Evolutionary conservation across 1,140 invertebrate genomes (phyloP).

Genomic region (Lepidurus arcticus): DNA sequence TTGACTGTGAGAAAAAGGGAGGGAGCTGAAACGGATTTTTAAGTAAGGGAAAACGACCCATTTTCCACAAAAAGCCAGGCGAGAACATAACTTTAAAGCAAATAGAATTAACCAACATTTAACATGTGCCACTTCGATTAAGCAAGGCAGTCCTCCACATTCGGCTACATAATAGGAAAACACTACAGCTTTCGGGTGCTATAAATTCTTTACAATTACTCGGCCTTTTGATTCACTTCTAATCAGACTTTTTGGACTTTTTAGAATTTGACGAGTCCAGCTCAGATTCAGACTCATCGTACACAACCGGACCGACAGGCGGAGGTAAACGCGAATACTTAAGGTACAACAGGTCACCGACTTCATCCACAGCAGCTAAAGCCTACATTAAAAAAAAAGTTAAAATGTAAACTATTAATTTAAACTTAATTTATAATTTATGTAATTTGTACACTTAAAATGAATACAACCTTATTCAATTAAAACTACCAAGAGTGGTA

Average conservation of each 20-base stretch:
- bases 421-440: no score
- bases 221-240: background rate
- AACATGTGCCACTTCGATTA: background rate
- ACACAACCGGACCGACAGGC: conserved; percentile 32
- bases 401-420: background rate
- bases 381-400: conserved; percentile 46
- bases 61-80: background rate
- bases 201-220: background rate
- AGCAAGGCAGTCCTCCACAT: background rate
- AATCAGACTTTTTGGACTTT: conserved; percentile 24
- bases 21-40: no score
- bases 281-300: conserved; percentile 29
- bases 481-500: no score
- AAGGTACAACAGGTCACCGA: conserved; percentile 62
- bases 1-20: background rate
- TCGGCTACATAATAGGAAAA: background rate
- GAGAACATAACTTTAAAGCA: background rate
- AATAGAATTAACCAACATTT: conserved; percentile 5
- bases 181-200: background rate
- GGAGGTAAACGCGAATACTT: conserved; percentile 56
- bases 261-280: conserved; percentile 21
- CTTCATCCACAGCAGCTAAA: conserved; percentile 61
- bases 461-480: no score
- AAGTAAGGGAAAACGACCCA: background rate
- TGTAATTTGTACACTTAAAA: no score